phyloP scores from a whole-genome alignment of 2,113 vertebrate genomes.

The Carassius gibelio region DNA sequence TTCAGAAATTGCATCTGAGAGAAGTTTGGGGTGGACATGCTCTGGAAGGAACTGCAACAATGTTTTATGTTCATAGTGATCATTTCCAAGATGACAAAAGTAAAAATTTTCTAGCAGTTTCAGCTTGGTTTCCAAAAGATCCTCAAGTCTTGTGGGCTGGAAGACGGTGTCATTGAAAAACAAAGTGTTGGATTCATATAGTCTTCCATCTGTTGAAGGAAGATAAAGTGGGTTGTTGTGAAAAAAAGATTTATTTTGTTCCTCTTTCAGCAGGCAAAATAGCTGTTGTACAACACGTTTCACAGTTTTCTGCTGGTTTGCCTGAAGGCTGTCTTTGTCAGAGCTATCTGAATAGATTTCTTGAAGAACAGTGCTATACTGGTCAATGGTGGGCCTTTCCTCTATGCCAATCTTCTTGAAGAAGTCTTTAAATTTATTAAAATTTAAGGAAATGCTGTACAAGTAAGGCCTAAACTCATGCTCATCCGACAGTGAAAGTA shows the following conservation, averaged over 20 bases:
- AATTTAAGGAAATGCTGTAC: conserved; percentile 34
- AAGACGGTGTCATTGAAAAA: conserved; percentile 76
- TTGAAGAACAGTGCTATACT: conserved; percentile 75
- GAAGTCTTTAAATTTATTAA: conserved; percentile 63
- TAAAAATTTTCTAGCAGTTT: conserved; percentile 72
- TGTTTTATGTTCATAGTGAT: conserved; percentile 57
- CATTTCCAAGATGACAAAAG: conserved; percentile 49
- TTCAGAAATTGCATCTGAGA: conserved; percentile 72
- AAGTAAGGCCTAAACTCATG: conserved; percentile 77
- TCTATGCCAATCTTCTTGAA: conserved; percentile 74
- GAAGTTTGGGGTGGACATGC: conserved; percentile 64
- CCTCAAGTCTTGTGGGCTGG: conserved; percentile 53
- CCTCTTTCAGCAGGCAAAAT: conserved; percentile 66
- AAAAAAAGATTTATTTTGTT: background rate
- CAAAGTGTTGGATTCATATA: conserved; percentile 72
- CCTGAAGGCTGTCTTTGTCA: conserved; percentile 60
- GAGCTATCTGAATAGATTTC: conserved; percentile 73
- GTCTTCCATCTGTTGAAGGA: conserved; percentile 74
- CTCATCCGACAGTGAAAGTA: background rate
- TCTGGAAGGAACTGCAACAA: conserved; percentile 73
- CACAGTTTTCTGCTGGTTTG: conserved; percentile 67
- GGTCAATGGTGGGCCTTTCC: conserved; percentile 62
- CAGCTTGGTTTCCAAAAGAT: conserved; percentile 62
- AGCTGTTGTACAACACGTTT: conserved; percentile 68
- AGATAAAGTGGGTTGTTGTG: conserved; percentile 71